Percentiles rank a stretch among this genome's conserved stretches.
Evolutionary conservation across 2,888 invertebrate species (phyloP).

Genomic region (Ypsolopha sequella): DNA sequence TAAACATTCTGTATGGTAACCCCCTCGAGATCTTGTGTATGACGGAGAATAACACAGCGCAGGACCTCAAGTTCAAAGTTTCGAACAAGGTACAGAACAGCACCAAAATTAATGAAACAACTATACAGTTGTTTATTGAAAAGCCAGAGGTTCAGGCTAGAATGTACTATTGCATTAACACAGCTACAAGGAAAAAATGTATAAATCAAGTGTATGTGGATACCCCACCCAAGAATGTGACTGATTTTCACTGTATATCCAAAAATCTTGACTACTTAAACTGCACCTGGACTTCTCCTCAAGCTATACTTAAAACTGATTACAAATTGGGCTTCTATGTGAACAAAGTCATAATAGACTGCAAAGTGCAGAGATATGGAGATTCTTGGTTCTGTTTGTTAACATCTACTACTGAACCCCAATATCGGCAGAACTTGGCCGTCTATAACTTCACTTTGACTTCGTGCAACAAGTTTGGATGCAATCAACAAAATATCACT

Average conservation of each 20-base stretch:
- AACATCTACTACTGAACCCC: slow-evolving; percentile 35
- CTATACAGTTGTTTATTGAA: slow-evolving; percentile 68
- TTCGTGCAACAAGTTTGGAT: slow-evolving; percentile 74
- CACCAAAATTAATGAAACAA: slow-evolving; percentile 72
- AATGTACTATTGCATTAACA: slow-evolving; percentile 67
- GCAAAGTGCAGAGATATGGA: slow-evolving; percentile 10
- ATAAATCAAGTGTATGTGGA: slow-evolving; percentile 48
- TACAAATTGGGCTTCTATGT: background rate
- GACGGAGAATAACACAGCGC: slow-evolving; percentile 51
- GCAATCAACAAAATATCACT: slow-evolving; percentile 50
- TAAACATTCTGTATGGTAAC: slow-evolving; percentile 69
- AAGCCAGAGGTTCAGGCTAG: slow-evolving; percentile 63
- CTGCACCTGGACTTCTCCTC: slow-evolving; percentile 78
- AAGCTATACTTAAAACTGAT: background rate
- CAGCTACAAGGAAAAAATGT: slow-evolving; percentile 31
- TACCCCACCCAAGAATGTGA: slow-evolving; percentile 70
- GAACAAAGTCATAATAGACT: background rate
- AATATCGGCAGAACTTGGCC: slow-evolving; percentile 55
- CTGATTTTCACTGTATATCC: slow-evolving; percentile 80
- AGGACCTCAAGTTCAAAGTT: slow-evolving; percentile 50
- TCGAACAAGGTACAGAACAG: slow-evolving; percentile 20
- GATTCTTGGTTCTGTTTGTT: slow-evolving; percentile 32
- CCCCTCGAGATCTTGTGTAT: slow-evolving; percentile 75
- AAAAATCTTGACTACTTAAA: slow-evolving; percentile 79
- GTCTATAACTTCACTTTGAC: slow-evolving; percentile 70